Evolutionary conservation across 1,140 invertebrate genomes (phyloP), one percentile per base, ranked within the genome.

Genomic region (Bathynomus jamesi): DNA sequence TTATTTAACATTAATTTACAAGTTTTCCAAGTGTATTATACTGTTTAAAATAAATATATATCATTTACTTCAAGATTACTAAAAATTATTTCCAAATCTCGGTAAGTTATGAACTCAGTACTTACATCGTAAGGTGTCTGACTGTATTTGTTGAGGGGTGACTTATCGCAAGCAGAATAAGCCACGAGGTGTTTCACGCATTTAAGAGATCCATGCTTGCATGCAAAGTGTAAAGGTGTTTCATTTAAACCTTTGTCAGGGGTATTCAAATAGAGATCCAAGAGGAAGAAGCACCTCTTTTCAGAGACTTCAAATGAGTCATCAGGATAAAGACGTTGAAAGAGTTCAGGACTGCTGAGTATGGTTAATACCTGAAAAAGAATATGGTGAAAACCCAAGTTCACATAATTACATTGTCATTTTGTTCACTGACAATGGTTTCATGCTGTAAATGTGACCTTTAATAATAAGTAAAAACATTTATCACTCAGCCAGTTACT

Each of bases 211-310:
- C 93, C 94, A 83, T 89, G 90, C 83, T 96, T 96, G 3, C 87
- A 87, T 17, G 94, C 93, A 85, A 96, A 93, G 84, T 97, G 95
- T 11, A 97, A 82, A 0, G 94, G 93, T 0, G 93, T 95, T 80
- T 96, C 93, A 82, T 93, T 90, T 62, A 92, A 86, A 17, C 87
- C 90, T 84, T 95, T 96, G 79, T 96, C 94, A 0, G 94, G 94
- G 40, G 91, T 96, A 82, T 98, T 98, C 17, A 98, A 85, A 82
- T 96, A 98, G 10, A 94, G 85, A 82, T 96, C 94, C 24, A 93
- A 79, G n/a, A 96, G 81, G 76, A 91, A 89, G 46, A 85, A 79
- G 13, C 87, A 86, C 77, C 90, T 85, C 53, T 86, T 82, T 69
- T 80, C 78, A 40, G 81, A 77, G 28, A 78, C 80, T 13, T 78